A percentile compares a stretch with the other conserved stretches of the same genome.
These are phyloP conservation scores for Physocephala rufipes DNA, from an alignment of 2,888 invertebrate species.

Conservation along the genomic window DNA sequence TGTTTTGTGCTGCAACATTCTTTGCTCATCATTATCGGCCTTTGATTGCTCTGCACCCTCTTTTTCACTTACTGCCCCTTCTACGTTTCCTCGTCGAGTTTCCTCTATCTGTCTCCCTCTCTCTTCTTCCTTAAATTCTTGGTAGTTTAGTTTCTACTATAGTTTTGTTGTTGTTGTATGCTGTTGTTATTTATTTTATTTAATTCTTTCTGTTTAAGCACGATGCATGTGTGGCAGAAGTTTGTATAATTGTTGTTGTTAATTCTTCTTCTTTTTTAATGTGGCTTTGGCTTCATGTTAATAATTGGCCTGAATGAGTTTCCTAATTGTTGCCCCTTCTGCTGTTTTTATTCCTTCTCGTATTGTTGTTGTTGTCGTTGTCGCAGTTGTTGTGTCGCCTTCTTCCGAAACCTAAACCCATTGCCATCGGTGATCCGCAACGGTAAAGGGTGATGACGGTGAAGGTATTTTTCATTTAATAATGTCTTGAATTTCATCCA, in stretches of 20 bases:
- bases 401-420: not conserved
- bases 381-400: not conserved
- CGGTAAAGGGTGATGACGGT: too few relatives aligned
- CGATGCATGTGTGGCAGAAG: slow-evolving; percentile 25
- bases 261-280: slow-evolving; percentile 19
- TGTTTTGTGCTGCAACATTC: slow-evolving; percentile 16
- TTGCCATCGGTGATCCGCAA: not conserved
- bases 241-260: not conserved
- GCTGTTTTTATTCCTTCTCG: slow-evolving; percentile 27
- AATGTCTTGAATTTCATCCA: slow-evolving; percentile 47
- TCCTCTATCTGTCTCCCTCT: too few relatives aligned
- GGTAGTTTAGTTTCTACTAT: slow-evolving; percentile 22
- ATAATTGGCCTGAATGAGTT: slow-evolving; percentile 64
- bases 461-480: slow-evolving; percentile 40
- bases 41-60: too few relatives aligned
- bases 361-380: not conserved
- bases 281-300: slow-evolving; percentile 50
- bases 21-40: slow-evolving; percentile 32
- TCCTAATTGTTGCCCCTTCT: slow-evolving; percentile 56
- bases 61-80: too few relatives aligned
- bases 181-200: slow-evolving; percentile 22
- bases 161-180: slow-evolving; percentile 5
- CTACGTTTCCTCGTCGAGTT: not conserved
- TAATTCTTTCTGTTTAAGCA: not conserved
- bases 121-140: slow-evolving; percentile 10